These are phyloP conservation scores for Synanthedon formicaeformis DNA, from an alignment of 2,888 invertebrate species.

Conservation along the genomic window DNA sequence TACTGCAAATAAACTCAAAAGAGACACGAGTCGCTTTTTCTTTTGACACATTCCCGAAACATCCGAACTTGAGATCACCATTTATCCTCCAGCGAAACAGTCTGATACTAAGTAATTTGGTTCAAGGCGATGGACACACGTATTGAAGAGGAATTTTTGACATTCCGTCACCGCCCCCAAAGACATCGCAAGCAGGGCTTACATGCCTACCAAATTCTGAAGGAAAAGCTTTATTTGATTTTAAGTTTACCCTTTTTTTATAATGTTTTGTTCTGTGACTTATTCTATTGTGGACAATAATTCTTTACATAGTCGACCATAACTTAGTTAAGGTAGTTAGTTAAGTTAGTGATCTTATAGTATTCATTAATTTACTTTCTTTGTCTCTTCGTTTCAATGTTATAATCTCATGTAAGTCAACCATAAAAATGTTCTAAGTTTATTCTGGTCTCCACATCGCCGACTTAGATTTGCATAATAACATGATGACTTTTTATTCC, in stretches of 20 bases:
- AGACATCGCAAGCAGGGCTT: slow-evolving; percentile 1
- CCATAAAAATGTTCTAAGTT: slow-evolving; percentile 15
- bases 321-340: too few species aligned
- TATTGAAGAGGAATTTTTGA: slow-evolving; percentile 52
- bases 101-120: slow-evolving; percentile 12
- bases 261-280: too few species aligned
- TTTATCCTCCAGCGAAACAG: slow-evolving; percentile 27
- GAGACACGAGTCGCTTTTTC: not conserved
- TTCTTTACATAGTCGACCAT: too few species aligned
- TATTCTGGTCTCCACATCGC: slow-evolving; percentile 20
- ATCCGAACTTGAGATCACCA: slow-evolving; percentile 5
- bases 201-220: not conserved
- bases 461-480: slow-evolving; percentile 52
- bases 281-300: too few species aligned
- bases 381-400: not conserved
- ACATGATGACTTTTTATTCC: slow-evolving; percentile 22
- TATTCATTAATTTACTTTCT: too few species aligned
- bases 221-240: too few species aligned
- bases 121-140: slow-evolving; percentile 30
- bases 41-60: not conserved
- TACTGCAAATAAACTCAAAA: too few species aligned
- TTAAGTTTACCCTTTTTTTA: too few species aligned
- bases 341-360: too few species aligned
- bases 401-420: slow-evolving; percentile 11
- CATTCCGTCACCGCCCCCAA: slow-evolving; percentile 58